Base-by-base conservation (phyloP, 92 coral and sea anemone genomes). In the Porites divaricata region DNA sequence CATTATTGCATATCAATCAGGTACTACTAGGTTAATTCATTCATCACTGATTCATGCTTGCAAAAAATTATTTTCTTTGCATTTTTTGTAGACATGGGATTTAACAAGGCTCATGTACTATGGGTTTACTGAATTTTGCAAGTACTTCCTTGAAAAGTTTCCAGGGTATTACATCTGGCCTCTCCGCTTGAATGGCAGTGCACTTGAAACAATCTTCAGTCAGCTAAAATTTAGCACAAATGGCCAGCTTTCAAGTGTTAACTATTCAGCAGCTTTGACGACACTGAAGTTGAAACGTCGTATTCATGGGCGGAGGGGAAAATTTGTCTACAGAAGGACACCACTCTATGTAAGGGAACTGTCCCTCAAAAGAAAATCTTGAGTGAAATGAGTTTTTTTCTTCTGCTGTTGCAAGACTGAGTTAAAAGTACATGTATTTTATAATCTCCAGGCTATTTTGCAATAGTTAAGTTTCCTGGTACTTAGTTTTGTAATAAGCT, bases 181-280 rank as follows among this genome's bases (percentile, higher is more conserved):
- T 71, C 76, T 71, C 54, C 25, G 79, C 25, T 53, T 75, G 22
- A 75, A 75, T 75, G 79, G 79, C 20, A 75, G 80, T 75, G 80
- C 80, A 1, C 48, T 75, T 49, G 80, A 75, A 63, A 75, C 80
- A 45, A 75, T 75, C 17, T 54, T 52, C 19, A 75, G 80, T 35
- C 80, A 75, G 65, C 48, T 75, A 63, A 75, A 75, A 67, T 75
- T 75, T 45, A 75, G 35, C 67, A 75, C 19, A 14, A 63, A 63
- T 75, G 80, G 80, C 3, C 80, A 54, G 11, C 19, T 75, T 35
- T 49, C 67, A 14, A 13, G 66, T 8, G 65, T 75, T 2, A 75
- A 75, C 62, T 75, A 75, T 56, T 12, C 80, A 1, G 19, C 80
- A 8, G 66, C 67, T 2, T 28, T 75, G 2, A 22, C 67, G 1